Base-by-base conservation (phyloP, 2,797 vertebrate species). In the Hafferia zeledoni region DNA sequence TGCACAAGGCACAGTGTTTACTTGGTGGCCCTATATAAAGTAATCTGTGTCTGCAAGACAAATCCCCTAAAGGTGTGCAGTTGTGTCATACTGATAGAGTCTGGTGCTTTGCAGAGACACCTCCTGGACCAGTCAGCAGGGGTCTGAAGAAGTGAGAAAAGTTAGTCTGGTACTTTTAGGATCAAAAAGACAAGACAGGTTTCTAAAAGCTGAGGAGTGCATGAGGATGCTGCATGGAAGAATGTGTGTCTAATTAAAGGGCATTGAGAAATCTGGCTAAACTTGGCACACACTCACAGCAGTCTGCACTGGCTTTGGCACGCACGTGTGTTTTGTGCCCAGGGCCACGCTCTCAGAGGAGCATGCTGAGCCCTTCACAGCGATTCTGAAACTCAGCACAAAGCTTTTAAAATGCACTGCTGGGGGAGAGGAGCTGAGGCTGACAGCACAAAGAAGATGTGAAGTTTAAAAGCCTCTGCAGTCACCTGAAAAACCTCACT, bases 271-370 rank as follows among this genome's bases (percentile, higher is more conserved):
- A 87, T 41, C 37, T 53, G 35, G 16, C 43, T 91, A 30, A 59
- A 64, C 41, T 27, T 63, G 43, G 31, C 3, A 5, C 1, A 1
- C 6, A 2, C 0, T 0, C 9, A 15, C 13, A 83, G 35, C 31
- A 67, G 63, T 28, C 31, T 71, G 37, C 31, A 30, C 6, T 64
- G 81, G 35, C 44, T 80, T 85, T 74, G 68, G 56, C 33, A 52
- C 0, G 0, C 19, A 28, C 0, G 1, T 3, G 20, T 8, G 6
- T 33, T 44, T 23, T 52, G 47, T 70, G 56, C 46, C 72, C 14
- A 15, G 84, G 28, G n/a, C 64, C 5, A 12, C 1, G 2, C 52
- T 19, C 37, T 67, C 6, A 1, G 30, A 80, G 46, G 11, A 52
- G 2, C 2, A 1, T 8, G 20, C 49, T 2, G 6, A 80, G 72